A percentile compares a stretch with the other conserved stretches of the same genome.
phyloP scores from a whole-genome alignment of 2,113 vertebrate genomes.

The Aythya baeri region DNA sequence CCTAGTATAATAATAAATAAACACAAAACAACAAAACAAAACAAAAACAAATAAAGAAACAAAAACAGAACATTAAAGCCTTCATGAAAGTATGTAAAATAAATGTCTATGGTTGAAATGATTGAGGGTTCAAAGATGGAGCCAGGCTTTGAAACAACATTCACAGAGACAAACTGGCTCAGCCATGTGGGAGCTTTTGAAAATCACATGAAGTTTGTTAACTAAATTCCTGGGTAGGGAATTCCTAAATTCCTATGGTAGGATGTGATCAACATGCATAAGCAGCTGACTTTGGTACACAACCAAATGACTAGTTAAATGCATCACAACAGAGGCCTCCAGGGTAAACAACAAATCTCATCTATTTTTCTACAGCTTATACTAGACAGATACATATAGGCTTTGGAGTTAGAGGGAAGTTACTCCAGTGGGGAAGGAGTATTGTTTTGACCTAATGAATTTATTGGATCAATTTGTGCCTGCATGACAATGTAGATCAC shows the following conservation, averaged over 20 bases:
- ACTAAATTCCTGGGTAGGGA: not conserved
- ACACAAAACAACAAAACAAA: not conserved
- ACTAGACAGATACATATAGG: not conserved
- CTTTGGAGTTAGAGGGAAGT: not conserved
- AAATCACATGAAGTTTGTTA: not conserved
- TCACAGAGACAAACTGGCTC: not conserved
- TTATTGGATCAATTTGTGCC: not conserved
- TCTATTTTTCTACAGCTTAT: not conserved
- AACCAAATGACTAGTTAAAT: not conserved
- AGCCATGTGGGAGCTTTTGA: not conserved
- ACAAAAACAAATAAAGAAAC: not conserved
- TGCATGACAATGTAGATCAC: not conserved
- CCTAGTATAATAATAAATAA: not conserved
- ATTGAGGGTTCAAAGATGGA: not conserved
- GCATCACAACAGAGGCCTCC: not conserved
- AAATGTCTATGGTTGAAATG: not conserved
- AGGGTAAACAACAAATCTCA: constrained; percentile 1
- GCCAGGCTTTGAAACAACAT: not conserved
- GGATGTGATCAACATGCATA: not conserved
- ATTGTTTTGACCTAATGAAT: not conserved
- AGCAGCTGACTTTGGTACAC: not conserved
- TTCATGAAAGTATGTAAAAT: not conserved
- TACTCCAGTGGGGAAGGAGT: not conserved
- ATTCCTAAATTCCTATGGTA: not conserved
- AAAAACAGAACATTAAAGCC: not conserved